A percentile compares a stretch with the other conserved stretches of the same genome.
These are phyloP conservation scores for Amphiura filiformis DNA, from an alignment of 35 echinoderm and acorn worm genomes.

Conservation along the genomic window DNA sequence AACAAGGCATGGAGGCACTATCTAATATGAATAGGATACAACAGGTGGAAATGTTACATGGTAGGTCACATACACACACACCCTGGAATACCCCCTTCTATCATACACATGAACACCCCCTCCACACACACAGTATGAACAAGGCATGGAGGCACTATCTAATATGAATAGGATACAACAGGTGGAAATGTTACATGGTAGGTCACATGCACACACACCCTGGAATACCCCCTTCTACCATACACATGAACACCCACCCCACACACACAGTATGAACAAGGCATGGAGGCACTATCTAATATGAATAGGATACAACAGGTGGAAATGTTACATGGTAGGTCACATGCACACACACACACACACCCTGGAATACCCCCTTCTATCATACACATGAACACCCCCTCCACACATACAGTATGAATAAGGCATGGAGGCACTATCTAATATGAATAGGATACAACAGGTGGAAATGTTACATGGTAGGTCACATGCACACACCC, in stretches of 20 bases:
- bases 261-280: slow-evolving; percentile 83
- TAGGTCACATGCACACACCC: background rate
- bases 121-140: slow-evolving; percentile 89
- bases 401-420: slow-evolving; percentile 91
- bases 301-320: slow-evolving; percentile 79
- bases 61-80: no score
- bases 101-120: slow-evolving; percentile 30
- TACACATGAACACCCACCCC: no score
- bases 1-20: no score
- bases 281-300: slow-evolving; percentile 75
- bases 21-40: no score
- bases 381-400: slow-evolving; percentile 23
- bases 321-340: slow-evolving; percentile 15
- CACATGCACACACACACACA: no score
- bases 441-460: slow-evolving; percentile 72
- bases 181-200: slow-evolving; percentile 13
- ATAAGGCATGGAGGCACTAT: slow-evolving; percentile 77
- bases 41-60: no score
- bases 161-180: slow-evolving; percentile 79
- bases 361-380: no score
- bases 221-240: no score
- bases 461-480: slow-evolving; percentile 35
- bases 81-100: background rate
- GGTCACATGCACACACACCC: no score
- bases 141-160: slow-evolving; percentile 81